Evolutionary conservation across 2,113 vertebrate species (phyloP), one percentile per base, ranked within the genome.

Genomic region (Odocoileus virginianus): DNA sequence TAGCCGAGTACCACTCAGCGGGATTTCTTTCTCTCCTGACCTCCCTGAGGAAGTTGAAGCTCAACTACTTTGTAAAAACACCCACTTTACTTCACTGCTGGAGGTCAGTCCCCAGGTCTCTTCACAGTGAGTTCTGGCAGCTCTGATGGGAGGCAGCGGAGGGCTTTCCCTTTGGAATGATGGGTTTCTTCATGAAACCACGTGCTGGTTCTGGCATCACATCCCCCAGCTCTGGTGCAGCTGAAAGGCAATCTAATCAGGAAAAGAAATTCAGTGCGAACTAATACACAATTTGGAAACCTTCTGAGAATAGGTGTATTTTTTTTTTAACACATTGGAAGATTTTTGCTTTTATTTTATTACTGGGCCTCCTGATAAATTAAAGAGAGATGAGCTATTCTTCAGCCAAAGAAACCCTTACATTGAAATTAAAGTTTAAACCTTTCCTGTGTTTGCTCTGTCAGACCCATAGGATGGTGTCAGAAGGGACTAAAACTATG

Each of bases 321-420:
- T 94, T 61, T 74, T 9, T 67, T 71, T 71, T 36, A 36, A 95
- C 45, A 96, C 96, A 93, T 97, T 97, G 92, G 95, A 98, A 92
- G 97, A 95, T 87, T 97, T 97, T 98, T 97, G 83, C 96, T 96
- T 93, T 96, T 95, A 91, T 97, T 97, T 97, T 98, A 95, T 97
- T 96, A 98, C 98, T 97, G 96, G 94, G 97, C 83, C 17, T 25
- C 95, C 95, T 98, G 97, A 98, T 98, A 98, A 98, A 98, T 99
- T 95, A 97, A 95, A n/a, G 55, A 96, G 71, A 97, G 14, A 85
- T 89, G 91, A 94, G 60, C n/a, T 96, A 91, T 87, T 93, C 91
- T 58, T 55, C 23, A 91, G 94, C 98, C 98, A 98, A 89, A 96
- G 85, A 97, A 97, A 96, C 95, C 93, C 85, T 97, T 98, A 95